Base-by-base conservation (phyloP, 2,888 invertebrate species). In the Nemurella pictetii region DNA sequence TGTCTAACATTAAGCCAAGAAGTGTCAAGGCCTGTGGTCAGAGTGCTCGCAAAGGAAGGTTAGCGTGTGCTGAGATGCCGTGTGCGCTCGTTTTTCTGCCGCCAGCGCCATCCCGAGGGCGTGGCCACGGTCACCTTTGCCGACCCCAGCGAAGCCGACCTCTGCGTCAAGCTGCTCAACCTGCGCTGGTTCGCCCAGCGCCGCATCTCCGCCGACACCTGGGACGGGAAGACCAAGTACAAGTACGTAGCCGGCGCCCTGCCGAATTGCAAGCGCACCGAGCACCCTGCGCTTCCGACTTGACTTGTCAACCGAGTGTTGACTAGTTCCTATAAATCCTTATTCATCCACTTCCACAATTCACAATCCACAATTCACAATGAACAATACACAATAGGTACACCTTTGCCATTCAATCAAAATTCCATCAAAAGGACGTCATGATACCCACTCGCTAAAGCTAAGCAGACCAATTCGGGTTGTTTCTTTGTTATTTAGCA, bases 161-260 rank as follows among this genome's bases (percentile, higher is more conserved):
- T 95, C 85, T 98, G 97, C 82, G 94, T 99, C 15, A 93, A 93
- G 87, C 93, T 97, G 87, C 93, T 99, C 89, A 96, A 98, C 90
- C 96, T 96, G 0, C 93, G 99, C 73, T 97, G 95, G 94, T 98
- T 98, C 91, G 96, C 96, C 9, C 95, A 97, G 89, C 92, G 96
- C 73, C 94, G 95, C 90, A 93, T 99, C 32, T 93, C 93, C 2
- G 99, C 98, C 2, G 95, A 95, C 89, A 94, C 96, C 87, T 99
- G 98, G 97, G 98, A 99, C 91, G 99, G 99, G 26, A 95, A 95
- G 89, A 97, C 97, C 0, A 99, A 98, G 90, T 98, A 95, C 91
- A 95, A 94, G 93, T 93, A 87, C 89, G 90, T 89, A 82, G 27
- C 26, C 3, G 28, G 20, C 73, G 83, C 12, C 12, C 35, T 4